A percentile compares a stretch with the other conserved stretches of the same genome.
These are phyloP conservation scores for Kryptolebias ocellatus DNA, from an alignment of 2,797 vertebrate species.

Conservation along the genomic window DNA sequence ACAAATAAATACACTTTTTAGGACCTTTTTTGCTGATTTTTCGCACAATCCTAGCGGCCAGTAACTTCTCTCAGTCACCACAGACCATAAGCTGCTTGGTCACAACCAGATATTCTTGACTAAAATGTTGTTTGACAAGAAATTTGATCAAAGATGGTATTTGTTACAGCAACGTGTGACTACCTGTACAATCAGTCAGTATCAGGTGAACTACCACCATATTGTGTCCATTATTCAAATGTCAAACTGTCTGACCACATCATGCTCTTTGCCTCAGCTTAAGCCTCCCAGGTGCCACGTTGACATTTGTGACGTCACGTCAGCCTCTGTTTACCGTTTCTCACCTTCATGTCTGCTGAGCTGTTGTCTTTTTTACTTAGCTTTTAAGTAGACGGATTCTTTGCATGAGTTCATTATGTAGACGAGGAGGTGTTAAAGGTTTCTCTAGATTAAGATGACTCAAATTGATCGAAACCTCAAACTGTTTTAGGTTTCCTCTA, in stretches of 20 bases:
- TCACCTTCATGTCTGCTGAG: conserved; percentile 27
- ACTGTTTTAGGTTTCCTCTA: conserved; percentile 6
- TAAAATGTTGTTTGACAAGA: conserved; percentile 29
- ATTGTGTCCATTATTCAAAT: conserved; percentile 38
- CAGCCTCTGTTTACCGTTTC: conserved; percentile 17
- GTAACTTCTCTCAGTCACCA: neutral
- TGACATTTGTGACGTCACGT: conserved; percentile 38
- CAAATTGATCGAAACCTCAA: conserved; percentile 31
- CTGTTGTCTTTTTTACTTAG: conserved; percentile 14
- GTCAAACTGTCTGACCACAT: conserved; percentile 39
- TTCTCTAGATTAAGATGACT: neutral
- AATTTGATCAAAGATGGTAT: conserved; percentile 15
- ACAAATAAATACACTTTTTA: no score
- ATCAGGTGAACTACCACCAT: conserved; percentile 31
- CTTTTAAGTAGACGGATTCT: conserved; percentile 16
- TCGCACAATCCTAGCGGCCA: neutral
- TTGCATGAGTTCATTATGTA: neutral
- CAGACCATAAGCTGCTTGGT: neutral
- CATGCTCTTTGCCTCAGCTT: conserved; percentile 28
- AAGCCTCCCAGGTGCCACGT: conserved; percentile 39
- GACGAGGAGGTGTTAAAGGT: no score
- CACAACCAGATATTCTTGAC: neutral
- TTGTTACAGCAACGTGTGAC: conserved; percentile 8
- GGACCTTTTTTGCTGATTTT: no score
- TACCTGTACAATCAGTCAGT: conserved; percentile 28